These are phyloP conservation scores for Laticauda colubrina DNA, from an alignment of 2,113 vertebrate species.

Conservation along the genomic window DNA sequence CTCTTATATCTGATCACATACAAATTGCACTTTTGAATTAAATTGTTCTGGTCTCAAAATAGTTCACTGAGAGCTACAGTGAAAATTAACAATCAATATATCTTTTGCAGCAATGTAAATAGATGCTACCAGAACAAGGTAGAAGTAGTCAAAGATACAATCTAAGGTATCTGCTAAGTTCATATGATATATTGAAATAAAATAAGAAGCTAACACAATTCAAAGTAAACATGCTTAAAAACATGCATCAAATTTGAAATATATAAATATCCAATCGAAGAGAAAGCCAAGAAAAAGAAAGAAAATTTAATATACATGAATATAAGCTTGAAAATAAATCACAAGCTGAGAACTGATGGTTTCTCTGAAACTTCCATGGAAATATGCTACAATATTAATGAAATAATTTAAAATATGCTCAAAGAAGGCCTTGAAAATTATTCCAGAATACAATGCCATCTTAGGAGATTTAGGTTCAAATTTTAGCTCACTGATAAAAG, in stretches of 20 bases:
- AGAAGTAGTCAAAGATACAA: background rate
- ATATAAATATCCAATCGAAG: background rate
- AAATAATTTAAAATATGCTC: background rate
- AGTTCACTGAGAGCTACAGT: background rate
- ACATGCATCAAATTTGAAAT: background rate
- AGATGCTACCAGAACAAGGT: background rate
- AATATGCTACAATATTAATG: background rate
- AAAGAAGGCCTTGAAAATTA: background rate
- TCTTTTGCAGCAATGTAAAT: background rate
- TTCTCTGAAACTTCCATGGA: background rate
- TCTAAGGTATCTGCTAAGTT: background rate
- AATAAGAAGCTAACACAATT: background rate
- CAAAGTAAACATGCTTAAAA: background rate
- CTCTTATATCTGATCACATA: constrained; percentile 34
- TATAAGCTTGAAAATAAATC: constrained; percentile 41
- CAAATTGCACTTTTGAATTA: constrained; percentile 7
- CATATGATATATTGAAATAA: background rate
- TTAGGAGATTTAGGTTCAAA: background rate
- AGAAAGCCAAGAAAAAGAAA: too few species aligned
- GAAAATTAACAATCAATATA: constrained; percentile 35
- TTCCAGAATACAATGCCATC: background rate
- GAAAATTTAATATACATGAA: background rate
- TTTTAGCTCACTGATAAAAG: background rate
- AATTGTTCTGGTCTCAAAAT: background rate
- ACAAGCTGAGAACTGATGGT: background rate